phyloP scores from a whole-genome alignment of 2,888 invertebrate genomes.

The Lasiommata megera region DNA sequence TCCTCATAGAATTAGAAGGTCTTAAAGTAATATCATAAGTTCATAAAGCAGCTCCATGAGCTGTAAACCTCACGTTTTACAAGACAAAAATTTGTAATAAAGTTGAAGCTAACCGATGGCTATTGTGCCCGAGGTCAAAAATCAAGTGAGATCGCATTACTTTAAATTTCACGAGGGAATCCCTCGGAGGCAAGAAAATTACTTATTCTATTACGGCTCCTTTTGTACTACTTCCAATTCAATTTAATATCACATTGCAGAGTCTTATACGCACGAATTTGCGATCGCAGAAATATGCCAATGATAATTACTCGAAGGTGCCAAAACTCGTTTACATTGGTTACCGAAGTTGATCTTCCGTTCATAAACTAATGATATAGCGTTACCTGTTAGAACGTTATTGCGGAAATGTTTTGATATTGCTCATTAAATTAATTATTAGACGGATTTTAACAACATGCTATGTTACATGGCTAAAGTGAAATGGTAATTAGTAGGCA shows the following conservation, averaged over 20 bases:
- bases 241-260: conserved; percentile 17
- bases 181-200: conserved; percentile 23
- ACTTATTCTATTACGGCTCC: conserved; percentile 42
- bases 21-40: not conserved
- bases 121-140: conserved; percentile 46
- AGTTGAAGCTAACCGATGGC: conserved; percentile 42
- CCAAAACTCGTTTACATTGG: conserved; percentile 5
- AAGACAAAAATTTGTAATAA: conserved; percentile 19
- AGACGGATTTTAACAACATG: too few relatives aligned
- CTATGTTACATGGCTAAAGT: too few relatives aligned
- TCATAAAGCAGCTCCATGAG: not conserved
- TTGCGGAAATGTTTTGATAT: not conserved
- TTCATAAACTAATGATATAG: not conserved
- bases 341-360: conserved; percentile 1
- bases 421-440: too few relatives aligned
- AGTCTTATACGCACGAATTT: conserved; percentile 18
- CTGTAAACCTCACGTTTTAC: conserved; percentile 9
- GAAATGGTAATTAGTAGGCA: too few relatives aligned
- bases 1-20: not conserved
- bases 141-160: conserved; percentile 57
- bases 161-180: conserved; percentile 44
- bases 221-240: conserved; percentile 38
- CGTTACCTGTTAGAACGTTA: conserved; percentile 5
- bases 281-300: conserved; percentile 20
- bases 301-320: too few relatives aligned